A percentile compares a stretch with the other conserved stretches of the same genome.
Conservation (phyloP, 2,797 vertebrate genomes). For the Psittacula echo region DNA sequence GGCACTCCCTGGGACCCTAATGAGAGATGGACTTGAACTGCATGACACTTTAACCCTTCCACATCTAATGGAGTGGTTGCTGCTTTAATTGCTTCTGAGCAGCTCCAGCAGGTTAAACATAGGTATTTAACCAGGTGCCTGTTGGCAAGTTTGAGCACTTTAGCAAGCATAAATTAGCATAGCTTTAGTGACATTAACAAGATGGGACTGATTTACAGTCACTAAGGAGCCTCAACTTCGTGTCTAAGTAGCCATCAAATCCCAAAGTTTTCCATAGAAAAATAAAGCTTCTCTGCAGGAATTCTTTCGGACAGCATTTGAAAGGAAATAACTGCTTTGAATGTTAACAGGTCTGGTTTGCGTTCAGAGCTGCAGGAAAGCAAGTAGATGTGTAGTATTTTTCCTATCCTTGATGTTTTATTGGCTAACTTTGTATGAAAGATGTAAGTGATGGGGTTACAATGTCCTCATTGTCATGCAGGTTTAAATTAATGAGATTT, state of each 20-base stretch:
- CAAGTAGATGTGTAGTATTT: background rate
- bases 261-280: background rate
- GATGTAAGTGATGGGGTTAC: background rate
- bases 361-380: background rate
- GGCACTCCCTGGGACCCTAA: too few species aligned
- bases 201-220: conserved; percentile 32
- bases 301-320: background rate
- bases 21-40: background rate
- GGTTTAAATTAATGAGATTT: conserved; percentile 48
- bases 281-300: background rate
- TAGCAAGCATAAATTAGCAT: conserved; percentile 58
- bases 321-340: background rate
- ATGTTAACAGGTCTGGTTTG: background rate
- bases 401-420: background rate
- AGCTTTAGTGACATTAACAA: conserved; percentile 22
- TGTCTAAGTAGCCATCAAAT: background rate
- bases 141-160: conserved; percentile 26
- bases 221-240: background rate
- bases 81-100: conserved; percentile 41
- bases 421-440: conserved; percentile 33
- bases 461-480: conserved; percentile 12
- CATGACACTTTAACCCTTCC: background rate
- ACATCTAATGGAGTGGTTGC: background rate
- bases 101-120: conserved; percentile 39
- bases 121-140: conserved; percentile 35